Percentiles rank a stretch among this genome's conserved stretches.
These are phyloP conservation scores for Anser cygnoides DNA, from an alignment of 2,113 vertebrate species.

Conservation along the genomic window DNA sequence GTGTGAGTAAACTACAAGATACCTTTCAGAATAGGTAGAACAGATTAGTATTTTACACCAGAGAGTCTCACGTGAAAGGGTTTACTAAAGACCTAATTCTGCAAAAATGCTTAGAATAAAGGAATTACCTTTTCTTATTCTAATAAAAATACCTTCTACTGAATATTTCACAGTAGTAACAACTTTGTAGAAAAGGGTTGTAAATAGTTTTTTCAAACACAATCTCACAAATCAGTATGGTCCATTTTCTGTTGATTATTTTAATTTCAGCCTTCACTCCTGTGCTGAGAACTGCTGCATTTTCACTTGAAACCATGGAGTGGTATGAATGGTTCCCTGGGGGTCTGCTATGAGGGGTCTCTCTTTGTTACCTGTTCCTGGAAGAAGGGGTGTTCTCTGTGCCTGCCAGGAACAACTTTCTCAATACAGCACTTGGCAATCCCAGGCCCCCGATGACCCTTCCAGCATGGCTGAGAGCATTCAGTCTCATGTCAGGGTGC, in stretches of 20 bases:
- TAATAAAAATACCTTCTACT: not conserved
- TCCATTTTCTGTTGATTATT: not conserved
- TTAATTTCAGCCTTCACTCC: not conserved
- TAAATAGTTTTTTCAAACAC: not conserved
- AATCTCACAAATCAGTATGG: not conserved
- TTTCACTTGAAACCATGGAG: not conserved
- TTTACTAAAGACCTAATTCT: not conserved
- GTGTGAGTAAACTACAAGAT: not conserved
- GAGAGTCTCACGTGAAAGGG: not conserved
- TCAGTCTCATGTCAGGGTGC: not conserved
- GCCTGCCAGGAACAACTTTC: slow-evolving; percentile 42
- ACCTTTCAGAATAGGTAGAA: not conserved
- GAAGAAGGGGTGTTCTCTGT: slow-evolving; percentile 22
- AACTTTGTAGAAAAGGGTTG: not conserved
- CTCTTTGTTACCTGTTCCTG: slow-evolving; percentile 55
- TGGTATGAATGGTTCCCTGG: slow-evolving; percentile 5
- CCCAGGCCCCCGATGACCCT: slow-evolving; percentile 36
- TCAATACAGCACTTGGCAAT: slow-evolving; percentile 23
- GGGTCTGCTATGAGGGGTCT: slow-evolving; percentile 12
- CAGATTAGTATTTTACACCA: not conserved
- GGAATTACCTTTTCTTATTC: not conserved
- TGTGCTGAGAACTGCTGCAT: not conserved
- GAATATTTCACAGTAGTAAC: not conserved
- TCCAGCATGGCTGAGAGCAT: slow-evolving; percentile 9
- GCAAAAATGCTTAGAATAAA: not conserved